These are phyloP conservation scores for Temnothorax nylanderi DNA, from an alignment of 1,140 invertebrate genomes.

Conservation along the genomic window DNA sequence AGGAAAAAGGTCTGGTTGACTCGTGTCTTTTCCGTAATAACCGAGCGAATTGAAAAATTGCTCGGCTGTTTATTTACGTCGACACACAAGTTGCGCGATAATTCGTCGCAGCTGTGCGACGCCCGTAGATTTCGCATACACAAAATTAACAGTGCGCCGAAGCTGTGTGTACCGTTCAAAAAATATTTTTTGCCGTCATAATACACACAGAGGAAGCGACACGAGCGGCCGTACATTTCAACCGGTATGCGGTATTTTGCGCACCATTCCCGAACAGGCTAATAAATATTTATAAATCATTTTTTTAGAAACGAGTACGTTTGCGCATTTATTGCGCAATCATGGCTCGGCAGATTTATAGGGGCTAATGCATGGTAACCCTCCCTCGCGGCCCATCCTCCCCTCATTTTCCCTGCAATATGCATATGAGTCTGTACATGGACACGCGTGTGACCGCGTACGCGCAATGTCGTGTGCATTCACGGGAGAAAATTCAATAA, in stretches of 20 bases:
- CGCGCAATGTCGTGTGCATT: constrained; percentile 16
- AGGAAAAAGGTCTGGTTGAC: background rate
- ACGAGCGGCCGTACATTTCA: constrained; percentile 31
- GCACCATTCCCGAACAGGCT: constrained; percentile 26
- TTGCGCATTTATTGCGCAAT: constrained; percentile 66
- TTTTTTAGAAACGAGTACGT: constrained; percentile 41
- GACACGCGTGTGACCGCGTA: constrained; percentile 43
- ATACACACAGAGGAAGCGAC: constrained; percentile 33
- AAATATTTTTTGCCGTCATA: constrained; percentile 37
- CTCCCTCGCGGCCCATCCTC: background rate
- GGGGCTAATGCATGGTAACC: constrained; percentile 56
- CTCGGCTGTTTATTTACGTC: constrained; percentile 22
- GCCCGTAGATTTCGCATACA: constrained; percentile 32
- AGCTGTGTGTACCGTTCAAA: constrained; percentile 9
- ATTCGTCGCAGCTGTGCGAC: constrained; percentile 33
- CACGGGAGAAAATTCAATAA: constrained; percentile 67
- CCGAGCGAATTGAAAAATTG: constrained; percentile 6
- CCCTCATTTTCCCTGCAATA: constrained; percentile 33
- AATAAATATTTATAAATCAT: constrained; percentile 68
- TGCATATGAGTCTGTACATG: constrained; percentile 48
- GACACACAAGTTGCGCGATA: constrained; percentile 33
- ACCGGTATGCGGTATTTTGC: constrained; percentile 16
- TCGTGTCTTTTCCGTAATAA: constrained; percentile 2
- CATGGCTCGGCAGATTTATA: constrained; percentile 63
- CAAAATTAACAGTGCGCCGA: constrained; percentile 42